phyloP scores from a whole-genome alignment of 30 jellyfish, hydroid and myxozoan species.

The Sanderia malayensis region DNA sequence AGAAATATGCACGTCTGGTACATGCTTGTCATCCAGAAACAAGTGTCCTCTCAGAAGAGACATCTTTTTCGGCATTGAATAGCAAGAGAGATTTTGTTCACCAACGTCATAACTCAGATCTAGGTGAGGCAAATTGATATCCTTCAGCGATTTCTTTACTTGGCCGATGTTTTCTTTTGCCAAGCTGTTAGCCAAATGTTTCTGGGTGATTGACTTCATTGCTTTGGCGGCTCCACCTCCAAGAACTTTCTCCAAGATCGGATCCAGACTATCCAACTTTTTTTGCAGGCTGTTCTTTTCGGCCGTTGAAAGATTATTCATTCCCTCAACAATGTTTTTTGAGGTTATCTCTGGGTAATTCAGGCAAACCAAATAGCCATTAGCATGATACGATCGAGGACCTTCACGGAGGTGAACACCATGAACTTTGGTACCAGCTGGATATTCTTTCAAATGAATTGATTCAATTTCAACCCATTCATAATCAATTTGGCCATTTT shows the following conservation, averaged over 20 bases:
- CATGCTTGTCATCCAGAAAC: conserved; percentile 33
- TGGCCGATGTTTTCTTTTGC: background rate
- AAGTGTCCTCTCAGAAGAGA: conserved; percentile 42
- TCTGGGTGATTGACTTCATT: conserved; percentile 39
- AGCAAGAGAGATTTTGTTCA: conserved; percentile 6
- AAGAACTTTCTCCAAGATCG: conserved; percentile 27
- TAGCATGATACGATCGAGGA: conserved; percentile 56
- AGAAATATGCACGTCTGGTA: conserved; percentile 6
- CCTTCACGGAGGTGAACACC: conserved; percentile 60
- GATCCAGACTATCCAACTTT: conserved; percentile 26
- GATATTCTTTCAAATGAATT: conserved; percentile 20
- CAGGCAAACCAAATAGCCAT: conserved; percentile 40
- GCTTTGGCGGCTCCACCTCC: conserved; percentile 51
- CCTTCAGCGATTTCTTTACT: conserved; percentile 8
- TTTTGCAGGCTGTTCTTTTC: conserved; percentile 30
- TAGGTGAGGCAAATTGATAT: conserved; percentile 12
- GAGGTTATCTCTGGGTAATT: conserved; percentile 53
- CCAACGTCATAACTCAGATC: conserved; percentile 35
- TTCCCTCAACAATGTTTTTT: conserved; percentile 29
- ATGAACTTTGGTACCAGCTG: conserved; percentile 42
- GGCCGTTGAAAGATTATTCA: conserved; percentile 25
- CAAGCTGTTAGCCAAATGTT: background rate
- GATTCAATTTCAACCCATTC: conserved; percentile 31
- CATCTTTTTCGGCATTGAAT: conserved; percentile 44
- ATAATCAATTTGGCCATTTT: conserved; percentile 12